Base-by-base conservation (phyloP, 1,140 invertebrate genomes). In the Heliothis subflexa region DNA sequence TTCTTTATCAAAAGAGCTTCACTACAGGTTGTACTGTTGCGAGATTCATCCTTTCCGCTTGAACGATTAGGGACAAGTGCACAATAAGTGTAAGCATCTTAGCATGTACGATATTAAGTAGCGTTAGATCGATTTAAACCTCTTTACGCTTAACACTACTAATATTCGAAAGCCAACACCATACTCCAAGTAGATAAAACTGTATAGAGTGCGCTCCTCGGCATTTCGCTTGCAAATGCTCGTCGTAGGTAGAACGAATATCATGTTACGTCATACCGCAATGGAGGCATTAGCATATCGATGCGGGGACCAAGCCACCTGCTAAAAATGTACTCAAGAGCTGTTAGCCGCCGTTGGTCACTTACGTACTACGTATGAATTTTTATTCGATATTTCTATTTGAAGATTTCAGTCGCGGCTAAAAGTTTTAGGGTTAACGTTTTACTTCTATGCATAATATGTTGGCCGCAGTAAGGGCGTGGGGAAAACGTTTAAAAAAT, bases 181-280 rank as follows among this genome's bases (percentile, higher is more conserved):
- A 75, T 49, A 64, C 73, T 50, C 54, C 25, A 52, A 54, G 55
- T 64, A 49, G 59, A 75, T 78, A 78, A 78, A 78, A 78, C 40
- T 72, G 57, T 72, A 79, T 76, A 80, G 59, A 77, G 80, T 84
- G 28, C 81, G 72, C 83, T 64, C 40, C 71, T 66, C 73, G 79
- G 84, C 81, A 88, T 90, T 90, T 88, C 81, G 81, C 88, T 89
- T 90, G 88, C 87, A 90, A 90, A 90, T 90, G 87, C 84, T 87
- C 83, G 79, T 84, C 85, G 77, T 81, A 85, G 84, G 85, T 86
- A 85, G 85, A 84, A 81, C 80, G 86, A 84, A 88, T 83, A 86
- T 88, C 83, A 83, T 79, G 84, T 89, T 85, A 88, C 85, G 85
- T 82, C 80, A 84, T 66, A 66, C 82, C 79, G 80, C 80, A 71